These are phyloP conservation scores for Lasius fuliginosus DNA, from an alignment of 2,888 invertebrate species.

Conservation along the genomic window DNA sequence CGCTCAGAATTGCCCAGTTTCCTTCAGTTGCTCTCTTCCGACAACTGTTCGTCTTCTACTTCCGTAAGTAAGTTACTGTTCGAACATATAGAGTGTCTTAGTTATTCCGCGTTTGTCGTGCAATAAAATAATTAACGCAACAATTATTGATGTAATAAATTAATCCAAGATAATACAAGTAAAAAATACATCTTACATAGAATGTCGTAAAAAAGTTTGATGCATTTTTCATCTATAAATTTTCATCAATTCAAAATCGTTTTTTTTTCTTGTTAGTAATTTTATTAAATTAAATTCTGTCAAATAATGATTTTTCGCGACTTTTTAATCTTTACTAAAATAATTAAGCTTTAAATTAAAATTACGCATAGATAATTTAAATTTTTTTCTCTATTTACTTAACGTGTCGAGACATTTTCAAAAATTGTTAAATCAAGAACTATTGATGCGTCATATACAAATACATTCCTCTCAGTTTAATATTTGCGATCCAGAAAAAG, in stretches of 20 bases:
- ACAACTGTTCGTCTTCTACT: slow-evolving; percentile 32
- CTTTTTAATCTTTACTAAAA: not conserved
- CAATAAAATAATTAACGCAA: slow-evolving; percentile 15
- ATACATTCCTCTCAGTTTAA: slow-evolving; percentile 3
- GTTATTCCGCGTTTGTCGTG: not conserved
- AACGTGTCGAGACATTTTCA: not conserved
- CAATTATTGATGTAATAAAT: not conserved
- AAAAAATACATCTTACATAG: not conserved
- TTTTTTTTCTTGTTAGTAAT: not conserved
- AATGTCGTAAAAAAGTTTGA: not conserved
- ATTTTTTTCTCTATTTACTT: not conserved
- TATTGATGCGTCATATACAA: not conserved
- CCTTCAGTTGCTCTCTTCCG: slow-evolving; percentile 27
- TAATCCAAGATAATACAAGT: not conserved
- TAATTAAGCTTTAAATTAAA: not conserved
- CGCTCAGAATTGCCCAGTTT: slow-evolving; percentile 13
- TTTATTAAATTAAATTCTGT: not conserved
- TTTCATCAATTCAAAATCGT: not conserved
- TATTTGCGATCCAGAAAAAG: slow-evolving; percentile 29
- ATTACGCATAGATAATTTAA: not conserved
- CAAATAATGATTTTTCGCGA: not conserved
- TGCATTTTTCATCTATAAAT: not conserved
- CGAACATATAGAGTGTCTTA: slow-evolving; percentile 6
- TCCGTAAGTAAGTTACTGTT: slow-evolving; percentile 22
- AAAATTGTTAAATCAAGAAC: slow-evolving; percentile 11